These are phyloP conservation scores for Cricetomys ansorgei DNA, from an alignment of 2,113 vertebrate species.

Conservation along the genomic window DNA sequence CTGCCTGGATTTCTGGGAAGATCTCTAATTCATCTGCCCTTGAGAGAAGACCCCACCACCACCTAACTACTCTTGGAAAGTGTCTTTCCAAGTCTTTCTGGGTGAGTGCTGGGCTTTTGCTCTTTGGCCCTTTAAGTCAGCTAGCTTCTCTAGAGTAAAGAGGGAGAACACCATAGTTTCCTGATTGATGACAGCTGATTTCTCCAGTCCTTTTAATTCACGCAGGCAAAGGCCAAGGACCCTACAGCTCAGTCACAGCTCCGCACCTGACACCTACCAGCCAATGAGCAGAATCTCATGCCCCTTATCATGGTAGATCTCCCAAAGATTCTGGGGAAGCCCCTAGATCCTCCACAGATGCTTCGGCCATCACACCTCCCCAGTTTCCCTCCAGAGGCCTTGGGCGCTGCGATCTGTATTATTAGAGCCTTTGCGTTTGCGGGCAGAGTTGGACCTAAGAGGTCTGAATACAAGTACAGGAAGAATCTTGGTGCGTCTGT, in stretches of 20 bases:
- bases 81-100: too few relatives aligned
- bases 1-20: neutral
- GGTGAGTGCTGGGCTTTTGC: neutral
- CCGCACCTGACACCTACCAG: neutral
- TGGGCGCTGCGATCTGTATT: neutral
- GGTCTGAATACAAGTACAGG: neutral
- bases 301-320: too few relatives aligned
- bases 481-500: rapidly evolving
- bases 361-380: neutral
- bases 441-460: neutral
- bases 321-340: neutral
- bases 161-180: neutral
- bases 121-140: slow-evolving; percentile 13
- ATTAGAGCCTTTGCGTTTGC: neutral
- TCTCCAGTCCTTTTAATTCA: neutral
- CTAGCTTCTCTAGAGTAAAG: neutral
- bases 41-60: neutral
- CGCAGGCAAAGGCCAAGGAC: neutral
- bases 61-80: neutral
- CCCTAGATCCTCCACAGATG: neutral
- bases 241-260: neutral
- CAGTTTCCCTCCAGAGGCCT: neutral
- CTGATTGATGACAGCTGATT: neutral
- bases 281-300: neutral
- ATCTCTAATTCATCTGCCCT: neutral